These are phyloP conservation scores for Eremobia ochroleuca DNA, from an alignment of 2,888 invertebrate genomes.

Conservation along the genomic window DNA sequence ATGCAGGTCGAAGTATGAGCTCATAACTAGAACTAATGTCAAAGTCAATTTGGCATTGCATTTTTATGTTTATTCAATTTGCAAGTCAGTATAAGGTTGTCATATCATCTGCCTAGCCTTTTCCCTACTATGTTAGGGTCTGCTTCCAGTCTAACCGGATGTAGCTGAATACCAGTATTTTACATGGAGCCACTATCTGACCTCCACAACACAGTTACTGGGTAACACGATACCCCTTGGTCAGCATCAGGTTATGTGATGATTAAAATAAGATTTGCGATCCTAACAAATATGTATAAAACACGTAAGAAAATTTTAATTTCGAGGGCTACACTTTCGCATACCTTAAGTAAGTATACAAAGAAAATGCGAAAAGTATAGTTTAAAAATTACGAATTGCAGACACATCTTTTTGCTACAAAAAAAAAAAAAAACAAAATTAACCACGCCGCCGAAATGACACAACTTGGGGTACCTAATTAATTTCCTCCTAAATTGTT, in stretches of 20 bases:
- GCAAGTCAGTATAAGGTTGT: too few species aligned
- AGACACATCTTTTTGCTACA: background rate
- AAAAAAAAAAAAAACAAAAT: background rate
- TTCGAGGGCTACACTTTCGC: background rate
- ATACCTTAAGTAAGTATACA: background rate
- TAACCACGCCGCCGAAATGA: background rate
- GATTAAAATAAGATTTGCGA: background rate
- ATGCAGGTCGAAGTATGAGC: background rate
- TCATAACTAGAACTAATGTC: background rate
- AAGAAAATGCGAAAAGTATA: background rate
- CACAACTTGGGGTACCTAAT: constrained; percentile 9
- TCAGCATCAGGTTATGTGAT: background rate
- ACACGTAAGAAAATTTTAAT: background rate
- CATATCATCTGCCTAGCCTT: too few species aligned
- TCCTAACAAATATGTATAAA: too few species aligned
- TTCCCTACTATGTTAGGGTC: too few species aligned
- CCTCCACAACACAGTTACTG: too few species aligned
- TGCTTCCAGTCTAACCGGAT: too few species aligned
- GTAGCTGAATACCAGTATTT: too few species aligned
- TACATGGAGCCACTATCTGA: too few species aligned
- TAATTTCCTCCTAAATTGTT: constrained; percentile 19
- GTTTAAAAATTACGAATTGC: constrained; percentile 5
- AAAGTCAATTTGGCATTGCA: background rate
- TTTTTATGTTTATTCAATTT: too few species aligned
- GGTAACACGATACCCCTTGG: too few species aligned